Evolutionary conservation across 2,888 invertebrate species (phyloP).

Genomic region (Limnephilus marmoratus): DNA sequence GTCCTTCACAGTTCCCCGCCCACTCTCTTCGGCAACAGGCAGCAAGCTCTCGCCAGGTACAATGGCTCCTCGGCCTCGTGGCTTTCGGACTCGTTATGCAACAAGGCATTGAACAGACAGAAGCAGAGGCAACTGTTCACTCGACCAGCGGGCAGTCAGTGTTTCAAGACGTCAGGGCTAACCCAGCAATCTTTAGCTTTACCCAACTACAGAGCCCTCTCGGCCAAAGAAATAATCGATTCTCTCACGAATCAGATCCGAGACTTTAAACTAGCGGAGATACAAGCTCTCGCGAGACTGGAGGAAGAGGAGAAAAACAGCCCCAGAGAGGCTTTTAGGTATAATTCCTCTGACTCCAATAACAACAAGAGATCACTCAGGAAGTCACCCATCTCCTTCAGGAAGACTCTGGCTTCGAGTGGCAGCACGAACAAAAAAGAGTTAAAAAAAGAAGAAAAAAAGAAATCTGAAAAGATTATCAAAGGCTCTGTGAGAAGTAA

Average conservation of each 20-base stretch:
- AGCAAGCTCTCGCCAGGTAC: slow-evolving; percentile 68
- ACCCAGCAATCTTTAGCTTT: slow-evolving; percentile 66
- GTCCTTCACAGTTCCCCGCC: background rate
- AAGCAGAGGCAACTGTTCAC: background rate
- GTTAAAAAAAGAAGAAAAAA: slow-evolving; percentile 34
- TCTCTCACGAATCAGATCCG: slow-evolving; percentile 61
- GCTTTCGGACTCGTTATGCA: background rate
- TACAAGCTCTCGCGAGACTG: slow-evolving; percentile 25
- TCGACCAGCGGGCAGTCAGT: background rate
- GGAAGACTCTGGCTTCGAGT: background rate
- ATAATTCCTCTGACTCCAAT: slow-evolving; percentile 21
- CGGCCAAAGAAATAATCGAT: slow-evolving; percentile 63
- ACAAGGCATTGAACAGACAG: background rate
- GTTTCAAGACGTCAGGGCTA: slow-evolving; percentile 65
- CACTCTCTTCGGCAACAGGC: slow-evolving; percentile 67
- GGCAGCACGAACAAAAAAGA: slow-evolving; percentile 7
- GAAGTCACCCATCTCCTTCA: slow-evolving; percentile 43
- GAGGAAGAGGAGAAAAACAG: slow-evolving; percentile 41
- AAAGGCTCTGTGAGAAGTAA: slow-evolving; percentile 53
- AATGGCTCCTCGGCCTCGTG: slow-evolving; percentile 67
- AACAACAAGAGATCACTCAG: slow-evolving; percentile 18
- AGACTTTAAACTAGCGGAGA: slow-evolving; percentile 56
- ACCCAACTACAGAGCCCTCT: slow-evolving; percentile 55
- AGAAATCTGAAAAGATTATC: slow-evolving; percentile 49
- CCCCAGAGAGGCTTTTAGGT: slow-evolving; percentile 31